Evolutionary conservation across 2,113 vertebrate genomes (phyloP), one percentile per base, ranked within the genome.

Genomic region (Chamaea fasciata): DNA sequence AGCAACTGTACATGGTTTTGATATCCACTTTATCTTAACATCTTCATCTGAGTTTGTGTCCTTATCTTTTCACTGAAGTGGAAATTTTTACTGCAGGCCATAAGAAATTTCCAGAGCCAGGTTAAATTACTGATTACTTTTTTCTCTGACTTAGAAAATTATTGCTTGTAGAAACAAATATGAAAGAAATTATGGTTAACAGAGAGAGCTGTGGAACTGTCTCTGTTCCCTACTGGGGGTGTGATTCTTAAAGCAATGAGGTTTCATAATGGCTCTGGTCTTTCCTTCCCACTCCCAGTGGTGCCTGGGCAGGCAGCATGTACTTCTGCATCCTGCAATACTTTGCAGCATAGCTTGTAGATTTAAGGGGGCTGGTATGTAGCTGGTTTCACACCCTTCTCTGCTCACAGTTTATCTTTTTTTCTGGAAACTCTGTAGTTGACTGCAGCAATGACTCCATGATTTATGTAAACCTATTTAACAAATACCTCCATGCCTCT

Each of bases 231-330:
- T 81, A 0, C 17, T 23, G 42, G 8, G 82, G 6, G 5, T 37
- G 23, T n/a, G 28, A 41, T 44, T 39, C 49, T 85, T 53, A 30
- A 65, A 87, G 59, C 55, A 33, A 10, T 30, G 56, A 69, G 26
- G 31, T 20, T 19, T 42, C 0, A 0, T 47, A 46, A 42, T 42
- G 41, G 5, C n/a, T 79, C 24, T 17, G 60, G 13, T 60, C 41
- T 26, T 56, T 63, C 23, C 30, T 47, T 85, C 39, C 49, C 18
- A 15, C 28, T 57, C 37, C 33, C 28, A 26, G 63, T 17, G n/a
- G 15, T 53, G 64, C 39, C 75, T 55, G 65, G n/a, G 28, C 33
- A 50, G 42, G 39, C 46, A 56, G 14, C 7, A 12, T 2, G 5
- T 33, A 11, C 13, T 78, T 67, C 21, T 55, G 18, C 47, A 67